phyloP scores from a whole-genome alignment of 2,797 vertebrate species.

The Neoniphon sammara region DNA sequence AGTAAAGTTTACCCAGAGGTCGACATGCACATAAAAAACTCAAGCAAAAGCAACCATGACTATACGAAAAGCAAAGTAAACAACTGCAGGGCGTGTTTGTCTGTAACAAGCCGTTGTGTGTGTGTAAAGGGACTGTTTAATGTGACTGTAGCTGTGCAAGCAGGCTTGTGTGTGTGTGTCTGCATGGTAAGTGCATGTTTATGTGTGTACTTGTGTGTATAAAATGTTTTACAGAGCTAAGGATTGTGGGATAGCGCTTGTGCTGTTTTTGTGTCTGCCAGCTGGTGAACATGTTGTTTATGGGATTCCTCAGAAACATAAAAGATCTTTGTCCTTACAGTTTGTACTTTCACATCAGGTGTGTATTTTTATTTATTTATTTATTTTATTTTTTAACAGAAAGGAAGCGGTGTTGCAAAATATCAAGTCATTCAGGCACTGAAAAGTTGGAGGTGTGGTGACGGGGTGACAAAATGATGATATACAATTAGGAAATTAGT shows the following conservation, averaged over 20 bases:
- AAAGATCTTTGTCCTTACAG: no score
- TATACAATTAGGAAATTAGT: no score
- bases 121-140: neutral
- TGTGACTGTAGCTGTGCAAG: neutral
- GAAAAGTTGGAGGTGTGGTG: no score
- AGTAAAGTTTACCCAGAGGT: neutral
- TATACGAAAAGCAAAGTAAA: neutral
- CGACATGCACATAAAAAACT: neutral
- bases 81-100: neutral
- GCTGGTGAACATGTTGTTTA: neutral
- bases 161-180: neutral
- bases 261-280: neutral
- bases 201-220: constrained; percentile 6
- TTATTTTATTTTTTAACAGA: no score
- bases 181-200: neutral
- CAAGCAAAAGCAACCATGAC: neutral
- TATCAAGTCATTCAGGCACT: no score
- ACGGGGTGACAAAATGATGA: no score
- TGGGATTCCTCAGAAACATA: neutral
- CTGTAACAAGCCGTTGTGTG: neutral
- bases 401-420: no score
- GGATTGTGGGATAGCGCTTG: neutral
- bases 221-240: no score
- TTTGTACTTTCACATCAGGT: no score
- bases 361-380: no score